Conservation (phyloP, 2,797 vertebrate species). For the Darevskia nairensis region DNA sequence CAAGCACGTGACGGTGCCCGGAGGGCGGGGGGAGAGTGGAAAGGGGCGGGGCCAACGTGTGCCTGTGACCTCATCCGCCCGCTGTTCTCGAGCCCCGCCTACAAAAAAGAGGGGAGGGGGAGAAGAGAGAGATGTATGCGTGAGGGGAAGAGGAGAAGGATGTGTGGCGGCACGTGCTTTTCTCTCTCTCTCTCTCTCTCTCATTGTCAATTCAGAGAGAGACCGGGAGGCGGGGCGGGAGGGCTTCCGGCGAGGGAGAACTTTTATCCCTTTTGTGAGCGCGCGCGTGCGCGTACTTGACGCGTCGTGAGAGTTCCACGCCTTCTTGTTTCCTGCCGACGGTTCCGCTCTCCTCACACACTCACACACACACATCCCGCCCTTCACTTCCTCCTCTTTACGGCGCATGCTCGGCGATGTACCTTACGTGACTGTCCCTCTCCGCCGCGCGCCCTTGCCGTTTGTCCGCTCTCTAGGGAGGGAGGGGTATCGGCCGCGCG, state of each 20-base stretch:
- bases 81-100: constrained; percentile 32
- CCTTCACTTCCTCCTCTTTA: background rate
- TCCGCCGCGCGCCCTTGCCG: constrained; percentile 20
- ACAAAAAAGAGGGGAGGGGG: no score
- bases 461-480: constrained; percentile 1
- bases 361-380: background rate
- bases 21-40: background rate
- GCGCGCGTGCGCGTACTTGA: background rate
- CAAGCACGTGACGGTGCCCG: constrained; percentile 29
- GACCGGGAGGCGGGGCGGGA: background rate
- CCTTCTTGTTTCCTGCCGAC: no score
- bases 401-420: constrained; percentile 31
- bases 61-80: constrained; percentile 8
- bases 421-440: constrained; percentile 40
- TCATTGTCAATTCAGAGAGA: background rate
- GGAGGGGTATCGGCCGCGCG: background rate
- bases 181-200: background rate
- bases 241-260: constrained; percentile 5
- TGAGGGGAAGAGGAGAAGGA: background rate
- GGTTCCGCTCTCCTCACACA: no score
- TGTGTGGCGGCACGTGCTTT: constrained; percentile 25
- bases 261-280: background rate
- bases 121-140: background rate
- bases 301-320: background rate
- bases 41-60: constrained; percentile 22